A percentile compares a stretch with the other conserved stretches of the same genome.
phyloP scores from a whole-genome alignment of 1,140 invertebrate genomes.

The Bombus difficillimus region DNA sequence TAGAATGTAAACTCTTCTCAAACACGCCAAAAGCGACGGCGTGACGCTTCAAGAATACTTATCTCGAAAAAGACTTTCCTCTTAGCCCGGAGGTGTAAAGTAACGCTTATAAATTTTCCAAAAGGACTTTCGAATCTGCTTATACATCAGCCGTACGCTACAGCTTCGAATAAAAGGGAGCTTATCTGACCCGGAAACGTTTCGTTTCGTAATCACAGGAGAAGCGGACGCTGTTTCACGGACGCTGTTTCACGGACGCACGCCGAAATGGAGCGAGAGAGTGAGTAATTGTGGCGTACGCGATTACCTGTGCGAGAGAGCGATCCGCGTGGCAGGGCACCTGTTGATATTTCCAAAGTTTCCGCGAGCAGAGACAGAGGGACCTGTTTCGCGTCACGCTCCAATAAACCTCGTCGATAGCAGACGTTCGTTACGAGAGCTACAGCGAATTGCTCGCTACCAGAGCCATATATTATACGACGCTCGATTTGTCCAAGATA shows the following conservation, averaged over 20 bases:
- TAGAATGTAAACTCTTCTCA: too few species aligned
- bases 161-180: constrained; percentile 44
- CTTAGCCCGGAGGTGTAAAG: background rate
- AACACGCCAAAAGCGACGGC: too few species aligned
- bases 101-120: background rate
- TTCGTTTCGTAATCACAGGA: constrained; percentile 31
- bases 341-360: constrained; percentile 45
- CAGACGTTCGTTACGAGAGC: background rate
- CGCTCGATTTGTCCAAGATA: background rate
- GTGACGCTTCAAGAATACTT: too few species aligned
- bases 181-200: constrained; percentile 50
- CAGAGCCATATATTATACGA: background rate
- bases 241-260: constrained; percentile 37
- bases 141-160: constrained; percentile 40
- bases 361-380: constrained; percentile 2
- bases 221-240: constrained; percentile 35
- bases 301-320: constrained; percentile 33
- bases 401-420: background rate
- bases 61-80: background rate
- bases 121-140: background rate
- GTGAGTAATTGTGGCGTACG: constrained; percentile 50
- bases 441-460: background rate
- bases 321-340: constrained; percentile 29
- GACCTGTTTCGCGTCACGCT: constrained; percentile 28
- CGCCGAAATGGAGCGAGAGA: constrained; percentile 46